Conservation (phyloP, 2,888 invertebrate species). For the Dione juno region DNA sequence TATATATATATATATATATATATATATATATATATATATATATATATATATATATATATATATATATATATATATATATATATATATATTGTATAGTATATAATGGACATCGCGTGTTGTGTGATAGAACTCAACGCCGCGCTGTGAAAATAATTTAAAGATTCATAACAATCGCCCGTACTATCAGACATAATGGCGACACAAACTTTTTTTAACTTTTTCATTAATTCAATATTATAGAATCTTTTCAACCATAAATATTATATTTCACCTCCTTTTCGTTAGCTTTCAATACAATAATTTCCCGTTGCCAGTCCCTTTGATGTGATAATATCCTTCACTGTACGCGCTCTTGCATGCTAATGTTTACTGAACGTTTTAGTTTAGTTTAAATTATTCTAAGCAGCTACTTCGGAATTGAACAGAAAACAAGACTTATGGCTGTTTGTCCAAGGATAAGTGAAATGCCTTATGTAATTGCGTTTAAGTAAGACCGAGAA, state of each 20-base stretch:
- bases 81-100: too few relatives aligned
- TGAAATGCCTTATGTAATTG: slow-evolving; percentile 21
- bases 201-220: not conserved
- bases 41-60: too few relatives aligned
- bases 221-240: not conserved
- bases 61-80: too few relatives aligned
- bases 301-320: slow-evolving; percentile 34
- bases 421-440: slow-evolving; percentile 17
- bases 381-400: slow-evolving; percentile 31
- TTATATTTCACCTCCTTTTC: not conserved
- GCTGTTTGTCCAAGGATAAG: slow-evolving; percentile 24
- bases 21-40: too few relatives aligned
- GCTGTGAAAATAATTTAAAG: too few relatives aligned
- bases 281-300: slow-evolving; percentile 22
- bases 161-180: too few relatives aligned
- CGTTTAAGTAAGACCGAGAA: not conserved
- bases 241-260: not conserved
- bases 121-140: too few relatives aligned
- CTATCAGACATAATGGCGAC: too few relatives aligned
- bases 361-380: slow-evolving; percentile 29
- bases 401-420: slow-evolving; percentile 7
- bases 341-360: slow-evolving; percentile 28
- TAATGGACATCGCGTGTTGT: too few relatives aligned
- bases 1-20: too few relatives aligned
- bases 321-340: slow-evolving; percentile 38